Conservation (phyloP, 1,140 invertebrate species). For the Philopotamus ludificatus region DNA sequence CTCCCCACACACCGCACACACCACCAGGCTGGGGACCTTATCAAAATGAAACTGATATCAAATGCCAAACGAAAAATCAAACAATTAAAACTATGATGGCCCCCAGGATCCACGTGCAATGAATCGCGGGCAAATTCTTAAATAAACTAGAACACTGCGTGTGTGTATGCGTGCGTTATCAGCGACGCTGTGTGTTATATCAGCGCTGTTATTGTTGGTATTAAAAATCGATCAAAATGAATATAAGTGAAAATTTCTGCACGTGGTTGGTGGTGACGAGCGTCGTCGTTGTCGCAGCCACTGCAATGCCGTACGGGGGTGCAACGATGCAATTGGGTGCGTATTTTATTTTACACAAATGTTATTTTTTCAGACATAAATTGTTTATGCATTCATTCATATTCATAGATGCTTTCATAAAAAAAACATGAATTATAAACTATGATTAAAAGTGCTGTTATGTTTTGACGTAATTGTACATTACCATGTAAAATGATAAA, state of each 20-base stretch:
- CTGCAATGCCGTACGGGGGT: background rate
- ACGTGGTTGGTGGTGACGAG: background rate
- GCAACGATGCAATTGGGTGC: background rate
- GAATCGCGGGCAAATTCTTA: too few relatives aligned
- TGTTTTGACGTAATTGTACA: background rate
- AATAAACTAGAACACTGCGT: too few relatives aligned
- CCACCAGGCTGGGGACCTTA: background rate
- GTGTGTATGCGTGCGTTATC: too few relatives aligned
- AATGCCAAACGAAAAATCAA: slow-evolving; percentile 4
- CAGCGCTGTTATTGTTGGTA: background rate
- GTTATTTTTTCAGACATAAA: too few relatives aligned
- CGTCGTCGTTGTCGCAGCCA: background rate
- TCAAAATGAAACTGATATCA: background rate
- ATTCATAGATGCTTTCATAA: background rate
- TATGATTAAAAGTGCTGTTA: background rate
- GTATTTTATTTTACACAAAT: background rate
- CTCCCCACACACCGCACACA: background rate
- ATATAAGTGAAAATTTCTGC: background rate
- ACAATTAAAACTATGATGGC: background rate
- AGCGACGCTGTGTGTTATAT: too few relatives aligned
- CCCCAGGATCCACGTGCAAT: too few relatives aligned
- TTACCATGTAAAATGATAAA: background rate
- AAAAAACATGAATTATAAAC: background rate
- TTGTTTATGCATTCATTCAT: background rate
- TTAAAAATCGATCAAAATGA: background rate